Conservation (phyloP, 2,797 vertebrate genomes). For the Tolypeutes matacus region DNA sequence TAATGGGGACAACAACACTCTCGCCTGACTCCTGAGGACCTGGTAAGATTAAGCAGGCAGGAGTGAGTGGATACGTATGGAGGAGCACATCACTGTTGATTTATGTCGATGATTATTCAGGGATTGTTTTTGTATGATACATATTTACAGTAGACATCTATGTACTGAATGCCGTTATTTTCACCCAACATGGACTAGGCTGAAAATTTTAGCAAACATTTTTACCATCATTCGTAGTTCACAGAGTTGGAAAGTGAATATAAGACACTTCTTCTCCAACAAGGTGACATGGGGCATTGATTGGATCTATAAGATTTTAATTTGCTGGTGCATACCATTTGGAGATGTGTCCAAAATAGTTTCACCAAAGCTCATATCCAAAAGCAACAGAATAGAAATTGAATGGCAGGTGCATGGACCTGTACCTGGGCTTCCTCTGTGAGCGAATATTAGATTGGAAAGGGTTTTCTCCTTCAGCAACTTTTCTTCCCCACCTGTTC, state of each 20-base stretch:
- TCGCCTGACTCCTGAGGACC: neutral
- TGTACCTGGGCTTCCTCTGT: conserved; percentile 22
- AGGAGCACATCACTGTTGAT: neutral
- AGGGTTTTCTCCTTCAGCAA: neutral
- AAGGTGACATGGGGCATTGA: neutral
- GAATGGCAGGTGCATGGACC: neutral
- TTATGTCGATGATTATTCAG: neutral
- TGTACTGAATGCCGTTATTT: conserved; percentile 23
- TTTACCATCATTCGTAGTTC: neutral
- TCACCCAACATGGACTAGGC: neutral
- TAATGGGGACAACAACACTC: neutral
- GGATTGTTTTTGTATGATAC: conserved; percentile 6
- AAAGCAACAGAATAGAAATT: neutral
- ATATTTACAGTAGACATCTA: neutral
- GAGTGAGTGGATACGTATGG: neutral
- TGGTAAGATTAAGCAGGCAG: neutral
- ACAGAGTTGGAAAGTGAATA: neutral
- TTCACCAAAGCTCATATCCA: conserved; percentile 12
- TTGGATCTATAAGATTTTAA: conserved; percentile 6
- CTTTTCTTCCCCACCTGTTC: neutral
- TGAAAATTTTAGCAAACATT: conserved; percentile 47
- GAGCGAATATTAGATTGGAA: neutral
- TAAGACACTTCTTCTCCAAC: neutral
- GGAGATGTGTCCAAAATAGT: neutral
- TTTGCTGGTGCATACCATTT: neutral